phyloP scores from a whole-genome alignment of 2,113 vertebrate species.

The Phaethon lepturus region DNA sequence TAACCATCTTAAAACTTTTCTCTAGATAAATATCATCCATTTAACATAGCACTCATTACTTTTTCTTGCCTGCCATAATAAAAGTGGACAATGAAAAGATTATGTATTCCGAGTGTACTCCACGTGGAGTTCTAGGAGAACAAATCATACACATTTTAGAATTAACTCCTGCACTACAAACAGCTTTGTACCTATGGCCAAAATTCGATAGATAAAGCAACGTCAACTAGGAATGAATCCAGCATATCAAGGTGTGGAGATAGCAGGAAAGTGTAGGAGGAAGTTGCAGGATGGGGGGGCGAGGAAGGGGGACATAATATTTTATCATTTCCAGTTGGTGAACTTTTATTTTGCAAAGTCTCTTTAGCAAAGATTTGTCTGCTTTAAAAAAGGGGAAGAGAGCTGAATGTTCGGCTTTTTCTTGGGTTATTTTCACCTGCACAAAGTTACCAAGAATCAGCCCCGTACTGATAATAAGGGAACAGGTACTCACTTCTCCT shows the following conservation, averaged over 20 bases:
- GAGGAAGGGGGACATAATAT: neutral
- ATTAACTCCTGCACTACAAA: neutral
- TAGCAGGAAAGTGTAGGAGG: neutral
- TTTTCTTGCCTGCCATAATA: neutral
- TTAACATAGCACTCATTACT: neutral
- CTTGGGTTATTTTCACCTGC: neutral
- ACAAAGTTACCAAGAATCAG: neutral
- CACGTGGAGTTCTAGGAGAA: neutral
- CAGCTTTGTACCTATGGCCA: neutral
- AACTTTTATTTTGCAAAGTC: neutral
- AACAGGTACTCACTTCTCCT: constrained; percentile 93
- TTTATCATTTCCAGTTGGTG: neutral
- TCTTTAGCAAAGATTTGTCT: neutral
- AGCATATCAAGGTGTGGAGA: neutral
- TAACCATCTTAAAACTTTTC: neutral
- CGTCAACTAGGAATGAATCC: neutral
- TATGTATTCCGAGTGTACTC: neutral
- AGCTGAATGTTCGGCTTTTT: neutral
- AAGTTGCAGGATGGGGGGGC: neutral
- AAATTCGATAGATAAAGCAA: neutral
- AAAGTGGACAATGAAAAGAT: neutral
- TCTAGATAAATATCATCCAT: neutral
- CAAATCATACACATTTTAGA: neutral
- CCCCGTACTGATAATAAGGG: neutral
- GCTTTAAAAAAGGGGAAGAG: neutral